Evolutionary conservation across 2,113 vertebrate species (phyloP).

Genomic region (Electrona antarctica): DNA sequence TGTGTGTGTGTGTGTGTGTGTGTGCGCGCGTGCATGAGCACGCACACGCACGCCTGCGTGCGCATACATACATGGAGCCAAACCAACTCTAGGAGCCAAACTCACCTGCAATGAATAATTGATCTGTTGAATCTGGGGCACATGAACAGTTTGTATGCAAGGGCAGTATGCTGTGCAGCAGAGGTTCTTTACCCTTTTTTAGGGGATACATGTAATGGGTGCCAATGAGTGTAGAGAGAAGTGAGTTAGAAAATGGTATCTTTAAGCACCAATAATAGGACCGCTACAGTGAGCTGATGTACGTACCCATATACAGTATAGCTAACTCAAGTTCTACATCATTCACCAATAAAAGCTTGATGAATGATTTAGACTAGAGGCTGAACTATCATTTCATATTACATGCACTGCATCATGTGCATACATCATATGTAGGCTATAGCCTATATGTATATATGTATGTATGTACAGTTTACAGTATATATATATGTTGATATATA

Average conservation of each 20-base stretch:
- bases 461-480: neutral
- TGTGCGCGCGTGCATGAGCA: neutral
- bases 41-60: neutral
- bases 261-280: slow-evolving; percentile 20
- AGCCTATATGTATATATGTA: neutral
- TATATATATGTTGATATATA: too few species aligned
- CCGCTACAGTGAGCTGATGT: slow-evolving; percentile 44
- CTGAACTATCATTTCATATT: neutral
- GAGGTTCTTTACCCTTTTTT: slow-evolving; percentile 42
- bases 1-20: neutral
- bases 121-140: slow-evolving; percentile 72
- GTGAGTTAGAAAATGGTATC: slow-evolving; percentile 42
- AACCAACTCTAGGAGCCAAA: slow-evolving; percentile 25
- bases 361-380: slow-evolving; percentile 45
- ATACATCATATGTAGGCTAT: neutral
- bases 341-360: slow-evolving; percentile 53
- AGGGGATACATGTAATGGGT: slow-evolving; percentile 34
- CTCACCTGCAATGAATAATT: slow-evolving; percentile 80
- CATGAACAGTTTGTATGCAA: slow-evolving; percentile 68
- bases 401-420: neutral
- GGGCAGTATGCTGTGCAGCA: slow-evolving; percentile 30
- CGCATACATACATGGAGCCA: slow-evolving; percentile 42
- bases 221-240: slow-evolving; percentile 25
- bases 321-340: slow-evolving; percentile 42
- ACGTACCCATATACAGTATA: slow-evolving; percentile 17